Conservation (phyloP, 2,888 invertebrate genomes). For the Pandemis corylana region DNA sequence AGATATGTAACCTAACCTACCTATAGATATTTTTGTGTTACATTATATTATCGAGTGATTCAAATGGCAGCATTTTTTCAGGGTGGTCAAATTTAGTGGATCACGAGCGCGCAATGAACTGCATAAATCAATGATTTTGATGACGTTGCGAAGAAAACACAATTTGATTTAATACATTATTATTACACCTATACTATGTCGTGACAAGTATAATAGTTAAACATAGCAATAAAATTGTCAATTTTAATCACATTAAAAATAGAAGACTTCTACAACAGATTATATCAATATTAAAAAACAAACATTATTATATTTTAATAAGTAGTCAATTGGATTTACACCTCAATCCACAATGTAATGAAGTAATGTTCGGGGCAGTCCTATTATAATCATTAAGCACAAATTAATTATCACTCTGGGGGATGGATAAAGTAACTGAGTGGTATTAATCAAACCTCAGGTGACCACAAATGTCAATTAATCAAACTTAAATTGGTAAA, state of each 20-base stretch:
- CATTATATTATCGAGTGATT: too few species aligned
- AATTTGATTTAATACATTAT: constrained; percentile 31
- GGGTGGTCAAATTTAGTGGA: too few species aligned
- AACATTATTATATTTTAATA: constrained; percentile 33
- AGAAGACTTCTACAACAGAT: constrained; percentile 37
- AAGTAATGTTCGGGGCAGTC: constrained; percentile 26
- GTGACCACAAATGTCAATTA: constrained; percentile 30
- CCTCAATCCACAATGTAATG: constrained; percentile 37
- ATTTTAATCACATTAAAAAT: constrained; percentile 38
- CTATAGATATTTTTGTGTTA: too few species aligned
- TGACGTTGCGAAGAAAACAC: constrained; percentile 13
- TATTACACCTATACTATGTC: constrained; percentile 39
- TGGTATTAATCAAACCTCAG: constrained; percentile 30
- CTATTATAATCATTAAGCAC: constrained; percentile 10
- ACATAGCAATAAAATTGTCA: constrained; percentile 40
- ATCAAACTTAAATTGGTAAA: constrained; percentile 34
- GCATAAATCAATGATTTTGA: background rate
- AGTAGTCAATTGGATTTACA: constrained; percentile 35
- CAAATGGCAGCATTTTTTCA: too few species aligned
- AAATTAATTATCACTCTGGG: constrained; percentile 36
- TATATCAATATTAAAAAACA: constrained; percentile 37
- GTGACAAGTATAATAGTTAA: constrained; percentile 40
- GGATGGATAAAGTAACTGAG: constrained; percentile 30
- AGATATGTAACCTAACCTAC: too few species aligned
- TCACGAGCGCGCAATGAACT: too few species aligned